Percentiles rank a stretch among this genome's conserved stretches.
Conservation (phyloP, 2,797 vertebrate species). For the Poecilia picta region DNA sequence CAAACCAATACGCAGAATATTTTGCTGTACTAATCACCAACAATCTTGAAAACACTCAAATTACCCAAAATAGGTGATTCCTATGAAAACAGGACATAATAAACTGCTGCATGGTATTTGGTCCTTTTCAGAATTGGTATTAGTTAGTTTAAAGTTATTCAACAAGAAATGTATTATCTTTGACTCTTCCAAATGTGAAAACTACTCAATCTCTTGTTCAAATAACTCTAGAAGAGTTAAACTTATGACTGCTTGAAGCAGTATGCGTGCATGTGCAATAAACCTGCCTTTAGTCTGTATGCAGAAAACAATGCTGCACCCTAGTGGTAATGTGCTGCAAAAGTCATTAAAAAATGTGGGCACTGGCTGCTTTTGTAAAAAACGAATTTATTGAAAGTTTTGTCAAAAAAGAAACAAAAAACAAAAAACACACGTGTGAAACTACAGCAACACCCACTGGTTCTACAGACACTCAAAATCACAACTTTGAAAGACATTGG, state of each 20-base stretch:
- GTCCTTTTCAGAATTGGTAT: too few relatives aligned
- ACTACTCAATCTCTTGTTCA: too few relatives aligned
- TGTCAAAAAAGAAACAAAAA: slow-evolving; percentile 88
- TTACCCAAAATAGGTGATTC: background rate
- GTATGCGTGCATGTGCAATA: background rate
- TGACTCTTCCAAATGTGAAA: too few relatives aligned
- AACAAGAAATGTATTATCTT: too few relatives aligned
- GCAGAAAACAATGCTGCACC: slow-evolving; percentile 25
- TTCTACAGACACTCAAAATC: slow-evolving; percentile 93
- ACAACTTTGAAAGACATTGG: slow-evolving; percentile 83
- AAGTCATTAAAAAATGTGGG: slow-evolving; percentile 20
- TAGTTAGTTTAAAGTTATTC: too few relatives aligned
- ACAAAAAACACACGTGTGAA: slow-evolving; percentile 91
- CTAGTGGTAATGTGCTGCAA: slow-evolving; percentile 41
- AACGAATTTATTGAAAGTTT: slow-evolving; percentile 98
- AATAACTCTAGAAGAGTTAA: background rate
- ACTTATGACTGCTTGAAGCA: background rate
- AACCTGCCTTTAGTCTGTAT: background rate
- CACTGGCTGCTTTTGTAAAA: slow-evolving; percentile 28
- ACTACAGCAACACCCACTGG: slow-evolving; percentile 94
- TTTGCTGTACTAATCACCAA: background rate
- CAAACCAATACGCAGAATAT: background rate
- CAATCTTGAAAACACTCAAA: background rate
- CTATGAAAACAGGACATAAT: background rate
- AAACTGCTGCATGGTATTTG: background rate